These are phyloP conservation scores for Nemotelus pantherinus DNA, from an alignment of 2,888 invertebrate species.

Conservation along the genomic window DNA sequence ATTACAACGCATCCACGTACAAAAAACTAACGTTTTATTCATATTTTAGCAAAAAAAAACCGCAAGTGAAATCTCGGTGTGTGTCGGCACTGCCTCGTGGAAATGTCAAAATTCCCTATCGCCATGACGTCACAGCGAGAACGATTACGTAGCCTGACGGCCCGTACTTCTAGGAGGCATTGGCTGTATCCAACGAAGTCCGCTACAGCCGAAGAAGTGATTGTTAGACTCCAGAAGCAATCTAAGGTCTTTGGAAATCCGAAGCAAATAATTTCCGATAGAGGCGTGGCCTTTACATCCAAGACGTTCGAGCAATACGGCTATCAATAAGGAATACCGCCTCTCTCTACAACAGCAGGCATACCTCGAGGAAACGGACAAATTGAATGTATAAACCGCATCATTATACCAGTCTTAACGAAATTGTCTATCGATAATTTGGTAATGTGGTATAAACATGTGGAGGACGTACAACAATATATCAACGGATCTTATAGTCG, in stretches of 20 bases:
- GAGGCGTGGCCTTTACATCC: neutral
- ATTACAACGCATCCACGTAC: no score
- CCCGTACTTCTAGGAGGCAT: no score
- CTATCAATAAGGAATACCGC: neutral
- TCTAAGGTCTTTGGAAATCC: slow-evolving; percentile 26
- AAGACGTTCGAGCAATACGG: neutral
- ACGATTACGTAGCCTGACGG: no score
- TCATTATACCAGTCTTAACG: neutral
- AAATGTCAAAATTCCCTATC: no score
- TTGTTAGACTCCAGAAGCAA: neutral
- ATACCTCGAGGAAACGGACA: no score
- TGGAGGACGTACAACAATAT: neutral
- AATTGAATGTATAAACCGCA: neutral
- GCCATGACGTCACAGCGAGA: no score
- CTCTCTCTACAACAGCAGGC: neutral
- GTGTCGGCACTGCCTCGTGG: no score
- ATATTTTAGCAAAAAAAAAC: no score
- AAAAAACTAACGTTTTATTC: no score
- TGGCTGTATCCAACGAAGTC: neutral
- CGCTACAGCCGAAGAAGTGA: neutral
- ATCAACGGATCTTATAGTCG: slow-evolving; percentile 2
- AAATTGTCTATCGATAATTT: slow-evolving; percentile 1
- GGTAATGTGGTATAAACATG: neutral
- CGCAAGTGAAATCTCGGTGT: no score
- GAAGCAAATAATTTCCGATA: slow-evolving; percentile 8